Percentiles rank a stretch among this genome's conserved stretches.
Conservation (phyloP, 1,140 invertebrate genomes). For the Hylaeus anthracinus region DNA sequence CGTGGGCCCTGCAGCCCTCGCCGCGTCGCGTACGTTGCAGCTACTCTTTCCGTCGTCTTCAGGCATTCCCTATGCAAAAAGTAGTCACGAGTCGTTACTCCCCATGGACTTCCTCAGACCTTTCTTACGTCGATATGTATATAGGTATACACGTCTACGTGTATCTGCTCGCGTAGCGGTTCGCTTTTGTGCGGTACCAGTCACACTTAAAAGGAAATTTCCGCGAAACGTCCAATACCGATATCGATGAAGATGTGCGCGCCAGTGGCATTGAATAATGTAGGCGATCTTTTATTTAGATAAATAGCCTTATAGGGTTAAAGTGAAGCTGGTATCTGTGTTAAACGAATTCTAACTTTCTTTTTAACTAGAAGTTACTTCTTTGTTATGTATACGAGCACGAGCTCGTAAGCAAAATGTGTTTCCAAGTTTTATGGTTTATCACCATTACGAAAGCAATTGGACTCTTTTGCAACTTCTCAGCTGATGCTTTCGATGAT, state of each 20-base stretch:
- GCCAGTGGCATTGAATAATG: too few relatives aligned
- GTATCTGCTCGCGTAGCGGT: not conserved
- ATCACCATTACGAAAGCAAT: too few relatives aligned
- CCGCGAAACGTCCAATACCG: not conserved
- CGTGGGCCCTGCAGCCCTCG: conserved; percentile 42
- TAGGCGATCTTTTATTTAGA: too few relatives aligned
- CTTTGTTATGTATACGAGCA: too few relatives aligned
- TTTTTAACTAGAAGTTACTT: too few relatives aligned
- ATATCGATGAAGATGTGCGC: not conserved
- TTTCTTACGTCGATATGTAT: conserved; percentile 53
- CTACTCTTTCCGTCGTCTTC: conserved; percentile 39
- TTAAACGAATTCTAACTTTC: too few relatives aligned
- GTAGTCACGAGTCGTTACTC: conserved; percentile 71
- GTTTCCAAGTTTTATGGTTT: too few relatives aligned
- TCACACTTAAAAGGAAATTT: conserved; percentile 15
- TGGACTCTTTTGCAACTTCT: too few relatives aligned
- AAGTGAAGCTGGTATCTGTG: too few relatives aligned
- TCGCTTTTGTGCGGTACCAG: conserved; percentile 2
- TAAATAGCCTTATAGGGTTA: too few relatives aligned
- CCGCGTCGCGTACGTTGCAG: conserved; percentile 24
- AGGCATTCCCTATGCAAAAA: conserved; percentile 65
- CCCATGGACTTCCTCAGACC: conserved; percentile 61
- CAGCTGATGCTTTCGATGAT: too few relatives aligned
- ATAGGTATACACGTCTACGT: not conserved
- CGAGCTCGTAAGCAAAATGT: too few relatives aligned